A percentile compares a stretch with the other conserved stretches of the same genome.
phyloP scores from a whole-genome alignment of 2,797 vertebrate genomes.

The Artibeus jamaicensis region DNA sequence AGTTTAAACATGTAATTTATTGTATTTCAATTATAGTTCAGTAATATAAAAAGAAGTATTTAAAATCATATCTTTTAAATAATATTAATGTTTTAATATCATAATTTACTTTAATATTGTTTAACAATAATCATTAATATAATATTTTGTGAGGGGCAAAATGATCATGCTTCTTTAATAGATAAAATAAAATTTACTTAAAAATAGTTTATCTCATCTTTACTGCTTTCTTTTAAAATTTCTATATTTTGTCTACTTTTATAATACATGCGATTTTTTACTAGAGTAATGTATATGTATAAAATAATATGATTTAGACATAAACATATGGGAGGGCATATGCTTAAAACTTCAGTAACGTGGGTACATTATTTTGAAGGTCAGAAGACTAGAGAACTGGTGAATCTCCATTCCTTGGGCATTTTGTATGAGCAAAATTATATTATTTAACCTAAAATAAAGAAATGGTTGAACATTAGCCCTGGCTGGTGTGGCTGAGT shows the following conservation, averaged over 20 bases:
- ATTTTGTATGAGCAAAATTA: not conserved
- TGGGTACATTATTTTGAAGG: not conserved
- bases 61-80: not conserved
- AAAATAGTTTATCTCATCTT: not conserved
- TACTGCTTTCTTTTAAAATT: constrained; percentile 1
- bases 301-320: not conserved
- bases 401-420: not conserved
- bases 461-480: not conserved
- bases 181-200: not conserved
- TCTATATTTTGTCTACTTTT: constrained; percentile 16
- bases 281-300: not conserved
- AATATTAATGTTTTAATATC: not conserved
- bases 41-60: not conserved
- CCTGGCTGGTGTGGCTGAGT: no score
- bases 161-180: not conserved
- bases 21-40: not conserved
- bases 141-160: not conserved
- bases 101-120: not conserved
- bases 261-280: not conserved
- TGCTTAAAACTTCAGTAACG: not conserved
- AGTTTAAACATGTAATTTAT: not conserved
- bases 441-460: constrained; percentile 3
- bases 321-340: not conserved
- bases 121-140: not conserved
- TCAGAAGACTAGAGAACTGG: not conserved